Percentiles rank a stretch among this genome's conserved stretches.
These are phyloP conservation scores for Sebastolobus alascanus DNA, from an alignment of 2,797 vertebrate genomes.

Conservation along the genomic window DNA sequence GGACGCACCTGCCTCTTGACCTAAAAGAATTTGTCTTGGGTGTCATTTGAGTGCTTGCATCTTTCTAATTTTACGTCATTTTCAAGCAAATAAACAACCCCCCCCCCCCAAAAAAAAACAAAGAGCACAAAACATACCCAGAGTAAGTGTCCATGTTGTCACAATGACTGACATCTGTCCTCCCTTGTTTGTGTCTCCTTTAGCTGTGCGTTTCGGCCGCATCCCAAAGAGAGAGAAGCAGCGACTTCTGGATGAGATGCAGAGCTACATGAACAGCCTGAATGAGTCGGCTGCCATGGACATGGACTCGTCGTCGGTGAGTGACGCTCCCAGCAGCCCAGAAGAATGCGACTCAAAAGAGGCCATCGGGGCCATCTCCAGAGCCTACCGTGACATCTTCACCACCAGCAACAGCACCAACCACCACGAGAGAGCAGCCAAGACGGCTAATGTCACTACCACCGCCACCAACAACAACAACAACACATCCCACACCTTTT, in stretches of 20 bases:
- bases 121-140: background rate
- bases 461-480: constrained; percentile 68
- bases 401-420: constrained; percentile 54
- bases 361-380: constrained; percentile 84
- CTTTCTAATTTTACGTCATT: background rate
- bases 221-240: constrained; percentile 90
- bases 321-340: constrained; percentile 65
- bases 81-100: background rate
- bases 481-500: constrained; percentile 60
- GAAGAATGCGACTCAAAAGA: constrained; percentile 82
- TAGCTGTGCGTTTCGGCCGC: constrained; percentile 89
- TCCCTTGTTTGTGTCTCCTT: constrained; percentile 31
- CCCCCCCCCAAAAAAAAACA: background rate
- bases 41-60: background rate
- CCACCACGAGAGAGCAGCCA: constrained; percentile 72
- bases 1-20: background rate
- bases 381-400: constrained; percentile 86
- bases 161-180: constrained; percentile 14
- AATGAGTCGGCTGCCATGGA: constrained; percentile 83
- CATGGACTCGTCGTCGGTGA: constrained; percentile 65
- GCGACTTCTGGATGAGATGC: constrained; percentile 89
- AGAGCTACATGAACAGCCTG: constrained; percentile 88
- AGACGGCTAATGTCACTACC: constrained; percentile 61
- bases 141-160: background rate
- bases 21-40: constrained; percentile 3